Base-by-base conservation (phyloP, 2,113 vertebrate genomes). In the Planiliza haematocheilus region DNA sequence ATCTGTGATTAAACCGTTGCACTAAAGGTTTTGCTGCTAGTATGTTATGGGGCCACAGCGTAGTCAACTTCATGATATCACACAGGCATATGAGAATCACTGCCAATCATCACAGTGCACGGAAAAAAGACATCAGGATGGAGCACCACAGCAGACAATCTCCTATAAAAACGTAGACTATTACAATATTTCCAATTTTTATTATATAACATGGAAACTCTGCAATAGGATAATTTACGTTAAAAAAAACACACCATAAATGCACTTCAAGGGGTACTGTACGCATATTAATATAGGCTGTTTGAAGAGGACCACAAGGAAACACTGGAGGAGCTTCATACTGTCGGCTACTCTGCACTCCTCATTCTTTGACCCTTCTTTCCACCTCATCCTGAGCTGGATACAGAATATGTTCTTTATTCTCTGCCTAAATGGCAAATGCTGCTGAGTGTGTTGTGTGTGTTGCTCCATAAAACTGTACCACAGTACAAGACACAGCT, bases 391-490 rank as follows among this genome's bases (percentile, higher is more conserved):
- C 63, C 67, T 78, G 69, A 70, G 50, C 51, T 59, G 41, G 16
- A 67, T 49, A 45, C 37, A 52, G 53, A 79, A 79, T 63, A 66
- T 5, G 4, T 38, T 53, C 70, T 73, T 71, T 52, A 65, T 76
- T 65, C 53, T 73, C 58, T 53, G 71, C 67, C 78, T 66, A 12
- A 49, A 66, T 71, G 78, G 58, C 70, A 69, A 84, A 77, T 17
- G 67, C 62, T 70, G 58, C 46, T 20, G 18, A 59, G 63, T 64
- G 52, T 51, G 61, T 65, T 76, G 62, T 69, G 42, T 1, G 10
- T 56, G 74, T 52, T 45, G 49, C 64, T 74, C 65, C 45, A 45
- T 69, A 63, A 76, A 59, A 55, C 24, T 70, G 69, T 9, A 39
- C 45, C 0, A 21, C 2, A 6, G 36, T 13, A 38, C 13, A 57